Evolutionary conservation across 64 coral and sea anemone species (phyloP), one percentile per base, ranked within the genome.

Genomic region (Porites australiensis): DNA sequence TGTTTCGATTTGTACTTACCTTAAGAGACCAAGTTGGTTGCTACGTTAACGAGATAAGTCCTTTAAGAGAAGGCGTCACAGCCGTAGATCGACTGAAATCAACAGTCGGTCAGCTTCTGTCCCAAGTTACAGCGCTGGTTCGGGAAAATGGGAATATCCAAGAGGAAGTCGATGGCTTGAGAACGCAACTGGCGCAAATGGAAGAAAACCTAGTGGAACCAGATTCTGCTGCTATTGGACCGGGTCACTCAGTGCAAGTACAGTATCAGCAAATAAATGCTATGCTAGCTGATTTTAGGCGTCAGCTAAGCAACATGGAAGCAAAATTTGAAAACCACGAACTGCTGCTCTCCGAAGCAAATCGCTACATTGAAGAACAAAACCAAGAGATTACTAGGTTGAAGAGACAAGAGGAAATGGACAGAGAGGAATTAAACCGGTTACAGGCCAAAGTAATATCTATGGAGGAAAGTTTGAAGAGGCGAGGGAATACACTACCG

Each of bases 271-370:
- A 84, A 51, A 47, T 84, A 67, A 84, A 5, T 69, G 63, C 15
- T 5, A 65, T 19, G 81, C 52, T 84, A 20, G 43, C 48, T 69
- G 81, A 84, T 55, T 66, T 93, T 3, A 66, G 44, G 45, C 82
- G 73, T 7, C 58, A 62, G 45, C 19, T 93, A 3, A 75, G 44
- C 20, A 18, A 86, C 8, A 58, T 50, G 18, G 82, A 93, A 54
- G 82, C 58, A 0, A 87, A 93, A 13, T 70, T 62, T 77, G 91
- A 82, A 53, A 72, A 86, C 22, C 62, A 87, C 11, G 91, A 93
- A 52, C 51, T 93, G n/a, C 61, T 93, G 3, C 37, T 93, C 8
- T 48, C 22, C 22, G 91, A 93, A 87, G 83, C 91, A 70, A 83
- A 93, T 49, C 49, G 22, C 2, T 13, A 72, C 0, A 87, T 86